Conservation (phyloP, 2,797 vertebrate species). For the Apodemus agrarius region DNA sequence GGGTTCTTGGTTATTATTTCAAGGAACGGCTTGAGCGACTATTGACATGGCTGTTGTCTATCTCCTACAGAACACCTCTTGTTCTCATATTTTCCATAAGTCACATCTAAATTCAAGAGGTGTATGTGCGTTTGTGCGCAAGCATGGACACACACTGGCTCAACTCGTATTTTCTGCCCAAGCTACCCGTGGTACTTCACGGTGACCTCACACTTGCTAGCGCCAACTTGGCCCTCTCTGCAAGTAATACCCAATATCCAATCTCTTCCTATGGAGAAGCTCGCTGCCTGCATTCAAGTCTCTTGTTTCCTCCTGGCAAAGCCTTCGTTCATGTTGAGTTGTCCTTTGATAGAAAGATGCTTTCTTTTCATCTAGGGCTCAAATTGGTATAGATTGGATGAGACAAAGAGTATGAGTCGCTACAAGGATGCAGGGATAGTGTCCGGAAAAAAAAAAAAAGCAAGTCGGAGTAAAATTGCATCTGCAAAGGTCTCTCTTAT, state of each 20-base stretch:
- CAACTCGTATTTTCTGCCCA: conserved; percentile 16
- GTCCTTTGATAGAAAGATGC: conserved; percentile 41
- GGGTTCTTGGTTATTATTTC: background rate
- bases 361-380: conserved; percentile 49
- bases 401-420: background rate
- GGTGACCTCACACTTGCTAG: background rate
- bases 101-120: conserved; percentile 55
- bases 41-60: background rate
- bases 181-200: background rate
- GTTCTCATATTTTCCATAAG: background rate
- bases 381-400: conserved; percentile 42
- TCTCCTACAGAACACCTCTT: background rate
- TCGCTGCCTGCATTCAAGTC: conserved; percentile 29
- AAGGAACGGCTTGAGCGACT: background rate
- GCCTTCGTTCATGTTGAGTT: background rate
- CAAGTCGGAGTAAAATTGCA: conserved; percentile 46
- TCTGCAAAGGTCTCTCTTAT: conserved; percentile 28
- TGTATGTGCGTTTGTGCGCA: background rate
- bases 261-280: conserved; percentile 53
- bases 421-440: background rate
- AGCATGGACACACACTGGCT: conserved; percentile 12
- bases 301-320: conserved; percentile 56
- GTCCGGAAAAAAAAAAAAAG: conserved; percentile 50
- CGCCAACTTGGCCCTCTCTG: background rate
- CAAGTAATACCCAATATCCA: conserved; percentile 30